Evolutionary conservation across 2,888 invertebrate species (phyloP).

Genomic region (Crossocerus cetratus): DNA sequence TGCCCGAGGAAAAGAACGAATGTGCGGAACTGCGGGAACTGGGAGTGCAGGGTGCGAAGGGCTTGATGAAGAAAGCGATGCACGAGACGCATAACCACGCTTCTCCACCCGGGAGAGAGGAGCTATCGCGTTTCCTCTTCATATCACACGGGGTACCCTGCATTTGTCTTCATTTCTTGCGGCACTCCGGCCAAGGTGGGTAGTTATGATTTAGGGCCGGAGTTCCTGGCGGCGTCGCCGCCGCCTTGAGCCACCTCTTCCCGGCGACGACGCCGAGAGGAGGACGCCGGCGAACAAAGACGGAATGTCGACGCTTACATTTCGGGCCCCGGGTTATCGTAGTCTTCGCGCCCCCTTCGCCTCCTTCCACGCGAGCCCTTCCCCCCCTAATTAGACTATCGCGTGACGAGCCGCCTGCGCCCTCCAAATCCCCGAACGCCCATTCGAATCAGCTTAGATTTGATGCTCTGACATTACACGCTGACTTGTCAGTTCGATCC

Average conservation of each 20-base stretch:
- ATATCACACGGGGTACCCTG: constrained; percentile 62
- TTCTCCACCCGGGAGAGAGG: constrained; percentile 39
- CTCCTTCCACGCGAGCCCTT: constrained; percentile 19
- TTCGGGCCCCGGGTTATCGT: constrained; percentile 26
- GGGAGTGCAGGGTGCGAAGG: constrained; percentile 3
- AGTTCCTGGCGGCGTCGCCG: constrained; percentile 30
- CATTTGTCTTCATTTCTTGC: constrained; percentile 75
- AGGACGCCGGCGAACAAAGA: constrained; percentile 8
- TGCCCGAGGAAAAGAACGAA: too few relatives aligned
- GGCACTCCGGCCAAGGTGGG: constrained; percentile 64
- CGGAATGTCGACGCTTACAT: constrained; percentile 11
- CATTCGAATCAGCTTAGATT: background rate
- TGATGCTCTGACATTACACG: constrained; percentile 28
- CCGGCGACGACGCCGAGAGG: constrained; percentile 29
- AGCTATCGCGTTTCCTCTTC: constrained; percentile 73
- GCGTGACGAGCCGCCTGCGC: constrained; percentile 41
- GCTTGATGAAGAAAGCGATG: constrained; percentile 20
- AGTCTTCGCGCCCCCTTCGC: constrained; percentile 6
- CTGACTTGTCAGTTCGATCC: too few relatives aligned
- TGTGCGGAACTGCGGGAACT: too few relatives aligned
- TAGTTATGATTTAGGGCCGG: constrained; percentile 70
- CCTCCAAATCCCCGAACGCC: constrained; percentile 8
- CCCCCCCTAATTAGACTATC: constrained; percentile 51
- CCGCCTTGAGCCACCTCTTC: too few relatives aligned
- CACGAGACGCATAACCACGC: constrained; percentile 43